phyloP scores from a whole-genome alignment of 2,888 invertebrate genomes.

The Falcaria lacertinaria region DNA sequence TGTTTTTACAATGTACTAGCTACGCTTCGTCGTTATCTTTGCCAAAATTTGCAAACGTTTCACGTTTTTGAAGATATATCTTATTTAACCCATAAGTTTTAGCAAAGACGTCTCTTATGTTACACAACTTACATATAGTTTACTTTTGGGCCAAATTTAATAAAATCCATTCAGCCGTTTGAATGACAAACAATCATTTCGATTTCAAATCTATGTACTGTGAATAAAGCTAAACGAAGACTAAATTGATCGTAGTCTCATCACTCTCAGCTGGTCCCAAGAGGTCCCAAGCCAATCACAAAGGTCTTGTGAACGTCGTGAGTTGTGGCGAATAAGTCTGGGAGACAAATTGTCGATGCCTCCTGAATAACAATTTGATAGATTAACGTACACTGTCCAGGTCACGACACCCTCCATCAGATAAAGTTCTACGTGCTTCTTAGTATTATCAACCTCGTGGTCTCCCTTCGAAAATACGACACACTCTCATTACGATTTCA shows the following conservation, averaged over 20 bases:
- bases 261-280: slow-evolving; percentile 5
- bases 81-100: no score
- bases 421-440: background rate
- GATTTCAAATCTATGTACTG: background rate
- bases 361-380: slow-evolving; percentile 21
- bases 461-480: no score
- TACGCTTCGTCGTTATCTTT: no score
- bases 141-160: no score
- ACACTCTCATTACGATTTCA: no score
- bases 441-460: background rate
- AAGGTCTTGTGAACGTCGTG: slow-evolving; percentile 3
- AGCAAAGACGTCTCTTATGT: no score
- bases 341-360: slow-evolving; percentile 14
- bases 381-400: slow-evolving; percentile 4
- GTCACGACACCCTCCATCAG: background rate
- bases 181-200: no score
- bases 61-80: no score
- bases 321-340: slow-evolving; percentile 9
- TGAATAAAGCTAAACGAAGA: background rate
- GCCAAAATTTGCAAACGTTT: no score
- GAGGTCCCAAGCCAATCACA: slow-evolving; percentile 18
- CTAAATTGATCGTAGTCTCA: slow-evolving; percentile 1
- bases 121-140: no score
- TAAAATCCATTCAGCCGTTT: no score
- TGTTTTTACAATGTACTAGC: no score